Conservation (phyloP, 1,140 invertebrate species). For the Rhagoletis zephyria region DNA sequence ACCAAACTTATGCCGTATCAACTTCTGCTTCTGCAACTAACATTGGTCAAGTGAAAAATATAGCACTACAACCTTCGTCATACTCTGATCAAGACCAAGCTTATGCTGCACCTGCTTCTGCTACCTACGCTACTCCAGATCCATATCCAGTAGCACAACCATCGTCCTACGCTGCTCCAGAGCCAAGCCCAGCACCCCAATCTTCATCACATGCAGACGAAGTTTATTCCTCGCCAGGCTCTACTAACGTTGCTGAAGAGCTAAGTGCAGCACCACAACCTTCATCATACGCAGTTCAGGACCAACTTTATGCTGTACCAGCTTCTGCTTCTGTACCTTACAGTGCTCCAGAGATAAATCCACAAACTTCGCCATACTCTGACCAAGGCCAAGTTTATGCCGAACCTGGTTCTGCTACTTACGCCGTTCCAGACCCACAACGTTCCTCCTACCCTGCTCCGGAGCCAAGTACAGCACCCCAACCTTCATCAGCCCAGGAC, state of each 20-base stretch:
- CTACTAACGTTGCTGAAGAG: no score
- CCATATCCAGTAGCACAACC: not conserved
- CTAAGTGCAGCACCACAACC: no score
- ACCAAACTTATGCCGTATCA: not conserved
- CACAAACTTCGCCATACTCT: no score
- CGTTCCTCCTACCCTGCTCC: no score
- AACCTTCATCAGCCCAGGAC: no score
- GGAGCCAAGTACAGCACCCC: no score
- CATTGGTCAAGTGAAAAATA: not conserved
- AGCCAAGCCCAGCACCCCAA: not conserved
- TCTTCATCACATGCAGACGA: not conserved
- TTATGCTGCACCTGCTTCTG: not conserved
- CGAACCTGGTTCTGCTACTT: not conserved
- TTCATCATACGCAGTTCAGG: no score
- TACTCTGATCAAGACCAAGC: not conserved
- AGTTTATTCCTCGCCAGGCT: not conserved
- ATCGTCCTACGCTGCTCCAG: not conserved
- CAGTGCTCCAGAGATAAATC: not conserved
- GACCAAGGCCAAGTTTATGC: not conserved
- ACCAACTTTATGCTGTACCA: not conserved
- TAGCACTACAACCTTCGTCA: not conserved
- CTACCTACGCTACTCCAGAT: not conserved
- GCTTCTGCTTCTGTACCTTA: no score
- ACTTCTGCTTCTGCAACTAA: not conserved
- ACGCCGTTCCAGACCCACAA: not conserved